Evolutionary conservation across 2,888 invertebrate species (phyloP), one percentile per base, ranked within the genome.

Genomic region (Andrena bicolor): DNA sequence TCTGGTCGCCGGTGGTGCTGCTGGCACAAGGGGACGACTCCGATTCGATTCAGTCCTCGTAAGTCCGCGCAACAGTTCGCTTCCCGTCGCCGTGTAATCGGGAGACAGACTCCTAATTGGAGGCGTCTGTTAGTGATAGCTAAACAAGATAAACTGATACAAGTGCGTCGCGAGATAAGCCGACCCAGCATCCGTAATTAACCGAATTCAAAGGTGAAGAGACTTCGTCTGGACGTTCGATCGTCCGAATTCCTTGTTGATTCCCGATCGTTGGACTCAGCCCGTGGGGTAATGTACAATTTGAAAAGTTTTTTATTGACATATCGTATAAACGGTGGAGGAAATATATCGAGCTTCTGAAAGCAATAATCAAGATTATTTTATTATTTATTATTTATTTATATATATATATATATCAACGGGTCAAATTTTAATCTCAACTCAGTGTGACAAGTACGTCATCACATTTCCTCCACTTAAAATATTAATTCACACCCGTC

Each of bases 71-170:
- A 78, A 73, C 78, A 23, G 79, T 77, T 85, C 79, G 72, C 60
- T 61, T 80, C 76, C 41, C 56, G 35, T 82, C 84, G 35, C 77
- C 83, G 78, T 82, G 82, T 71, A 48, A 61, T 76, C 69, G 71
- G 77, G 68, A 79, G 70, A 61, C 63, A 2, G 53, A 35, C 64
- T 64, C 49, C 66, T 77, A 74, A 66, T 80, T 81, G 85, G 64
- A 85, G 77, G 68, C 76, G 76, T 83, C 75, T 53, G 83, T 71
- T 76, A 10, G 83, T 58, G 82, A 58, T 74, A 64, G 70, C 76
- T 82, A 66, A 80, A 76, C 79, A 66, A 87, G 87, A 88, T 82
- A 86, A 88, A 87, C 87, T 76, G 84, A 89, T 85, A 86, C 65
- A 83, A 89, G 85, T 86, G 82, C 83, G 77, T 65, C 60, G 65